Base-by-base conservation (phyloP, 2,113 vertebrate species). In the Odocoileus virginianus region DNA sequence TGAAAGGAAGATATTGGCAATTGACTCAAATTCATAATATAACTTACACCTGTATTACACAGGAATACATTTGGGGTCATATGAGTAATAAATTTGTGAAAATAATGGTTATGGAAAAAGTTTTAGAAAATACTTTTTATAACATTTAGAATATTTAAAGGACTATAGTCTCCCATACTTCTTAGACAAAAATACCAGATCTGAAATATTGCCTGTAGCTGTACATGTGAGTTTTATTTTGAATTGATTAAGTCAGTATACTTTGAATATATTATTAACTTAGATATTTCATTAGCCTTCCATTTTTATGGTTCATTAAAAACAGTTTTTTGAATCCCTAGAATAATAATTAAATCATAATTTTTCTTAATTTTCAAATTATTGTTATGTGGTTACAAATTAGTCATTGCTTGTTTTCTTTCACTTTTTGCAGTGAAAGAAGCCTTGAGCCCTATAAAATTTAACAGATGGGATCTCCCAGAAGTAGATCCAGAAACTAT, bases 391-490 rank as follows among this genome's bases (percentile, higher is more conserved):
- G 21, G 25, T 47, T 97, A 86, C 54, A 76, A 15, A 91, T 93
- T 27, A 94, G 15, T 92, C 50, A 97, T 82, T 95, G 16, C 4
- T 78, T 97, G 5, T 89, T 97, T 28, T 91, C 43, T 98, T 10
- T 97, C 0, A 0, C 94, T 98, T 83, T 9, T 98, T 95, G 16
- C 97, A 99, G 99, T 99, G 92, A 99, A 96, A 93, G 99, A 99
- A 96, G 99, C 99, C 92, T 98, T 99, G 99, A 97, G 96, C 96
- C 99, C 99, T 60, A 97, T 99, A 98, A 99, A 98, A 98, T 99
- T 99, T 98, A 99, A 98, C 98, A 99, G 97, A 98, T 99, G 99
- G 99, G 99, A 99, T 85, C 99, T 99, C 98, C 99, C 99, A n/a
- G 99, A 99, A 97, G 98, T 99, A 82, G 98, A 99, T 98, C 98